These are phyloP conservation scores for Lutjanus erythropterus DNA, from an alignment of 2,113 vertebrate genomes.

Conservation along the genomic window DNA sequence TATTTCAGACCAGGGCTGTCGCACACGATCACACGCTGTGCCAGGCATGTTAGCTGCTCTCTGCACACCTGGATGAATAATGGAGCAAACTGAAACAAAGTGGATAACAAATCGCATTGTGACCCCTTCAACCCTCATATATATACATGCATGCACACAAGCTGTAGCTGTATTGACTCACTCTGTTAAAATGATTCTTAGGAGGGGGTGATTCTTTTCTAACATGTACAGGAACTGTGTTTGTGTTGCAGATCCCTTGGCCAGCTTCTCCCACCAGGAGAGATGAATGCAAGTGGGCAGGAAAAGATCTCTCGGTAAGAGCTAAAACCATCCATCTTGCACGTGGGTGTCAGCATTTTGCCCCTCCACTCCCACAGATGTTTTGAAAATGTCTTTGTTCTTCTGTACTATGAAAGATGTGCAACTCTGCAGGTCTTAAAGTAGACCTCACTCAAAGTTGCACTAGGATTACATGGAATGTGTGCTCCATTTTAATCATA, in stretches of 20 bases:
- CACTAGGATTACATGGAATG: not conserved
- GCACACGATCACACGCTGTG: constrained; percentile 74
- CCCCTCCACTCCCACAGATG: constrained; percentile 38
- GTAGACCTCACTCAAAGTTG: not conserved
- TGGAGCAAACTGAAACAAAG: constrained; percentile 83
- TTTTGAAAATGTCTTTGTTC: constrained; percentile 47
- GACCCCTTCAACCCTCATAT: constrained; percentile 61
- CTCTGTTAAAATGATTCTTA: constrained; percentile 24
- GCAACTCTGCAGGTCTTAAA: constrained; percentile 24
- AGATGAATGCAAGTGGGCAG: constrained; percentile 98
- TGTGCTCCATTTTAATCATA: constrained; percentile 20
- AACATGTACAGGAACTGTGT: constrained; percentile 50
- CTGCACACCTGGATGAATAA: constrained; percentile 85
- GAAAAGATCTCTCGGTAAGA: constrained; percentile 95
- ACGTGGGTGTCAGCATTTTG: constrained; percentile 39
- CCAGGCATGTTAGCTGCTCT: constrained; percentile 75
- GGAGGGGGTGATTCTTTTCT: constrained; percentile 25
- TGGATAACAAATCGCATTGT: constrained; percentile 80
- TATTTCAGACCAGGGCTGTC: constrained; percentile 81
- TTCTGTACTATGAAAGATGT: constrained; percentile 10
- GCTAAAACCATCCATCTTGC: constrained; percentile 48
- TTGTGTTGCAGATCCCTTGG: constrained; percentile 91
- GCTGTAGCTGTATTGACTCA: constrained; percentile 27
- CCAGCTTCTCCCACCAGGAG: constrained; percentile 91
- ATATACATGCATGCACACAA: constrained; percentile 49